Evolutionary conservation across 2,113 vertebrate species (phyloP), one percentile per base, ranked within the genome.

Genomic region (Forbesichthys papilliferus): DNA sequence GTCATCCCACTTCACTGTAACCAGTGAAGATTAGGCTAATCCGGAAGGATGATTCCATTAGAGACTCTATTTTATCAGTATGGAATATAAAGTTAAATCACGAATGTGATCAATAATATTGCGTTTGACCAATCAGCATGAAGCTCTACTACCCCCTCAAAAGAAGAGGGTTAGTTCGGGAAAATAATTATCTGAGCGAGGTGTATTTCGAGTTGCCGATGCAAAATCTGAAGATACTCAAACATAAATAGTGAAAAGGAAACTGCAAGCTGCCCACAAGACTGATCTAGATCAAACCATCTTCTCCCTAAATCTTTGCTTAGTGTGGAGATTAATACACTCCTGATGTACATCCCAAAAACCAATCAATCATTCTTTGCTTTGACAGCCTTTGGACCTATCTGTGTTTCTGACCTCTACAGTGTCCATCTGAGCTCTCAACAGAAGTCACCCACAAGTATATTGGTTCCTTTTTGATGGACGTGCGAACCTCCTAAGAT

Each of bases 401-500:
- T 49, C 63, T 27, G 56, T 68, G 69, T 77, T 81, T 67, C 4
- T 33, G 27, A 66, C 68, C 36, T 71, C 77, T 66, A 56, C 69
- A 73, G 49, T 51, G 48, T 68, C 69, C 67, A 66, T 75, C 48
- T 6, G 11, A 61, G 14, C 54, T 80, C 69, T 64, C 51, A 5
- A 7, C 1, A 18, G 57, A 65, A 68, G 56, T 75, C 42, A 27
- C 49, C 55, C 72, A 75, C 61, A 9, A 10, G 9, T 69, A 53
- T 63, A 48, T 36, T 57, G 66, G 79, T 82, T 80, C 65, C 34
- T 71, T 68, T 85, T 78, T 79, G 80, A 69, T 65, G 82, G 83
- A 65, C 48, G 79, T 27, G 77, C 85, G 79, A 84, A 69, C 79
- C 82, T 85, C 78, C 69, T 78, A 77, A 9, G 61, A 60, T 48